Conservation (phyloP, 2,113 vertebrate species). For the Daboia siamensis region DNA sequence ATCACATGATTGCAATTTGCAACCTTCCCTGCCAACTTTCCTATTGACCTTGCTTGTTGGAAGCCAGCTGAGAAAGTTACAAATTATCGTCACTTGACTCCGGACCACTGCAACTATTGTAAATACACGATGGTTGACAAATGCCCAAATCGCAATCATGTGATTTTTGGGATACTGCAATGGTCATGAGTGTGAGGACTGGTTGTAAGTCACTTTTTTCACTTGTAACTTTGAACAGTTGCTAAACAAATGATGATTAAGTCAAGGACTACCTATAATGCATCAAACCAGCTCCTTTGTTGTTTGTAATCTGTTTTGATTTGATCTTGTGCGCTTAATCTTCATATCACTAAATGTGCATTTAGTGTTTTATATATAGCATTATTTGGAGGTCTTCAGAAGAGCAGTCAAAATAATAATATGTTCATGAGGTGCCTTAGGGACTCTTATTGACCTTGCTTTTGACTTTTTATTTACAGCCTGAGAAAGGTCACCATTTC, state of each 20-base stretch:
- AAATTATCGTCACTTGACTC: neutral
- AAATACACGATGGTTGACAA: neutral
- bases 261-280: neutral
- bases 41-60: neutral
- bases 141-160: neutral
- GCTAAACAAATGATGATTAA: neutral
- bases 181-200: neutral
- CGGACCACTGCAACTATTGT: neutral
- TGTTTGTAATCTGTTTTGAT: constrained; percentile 30
- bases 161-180: neutral
- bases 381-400: constrained; percentile 63
- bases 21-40: neutral
- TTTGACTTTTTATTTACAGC: constrained; percentile 55
- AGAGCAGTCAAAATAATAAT: constrained; percentile 67
- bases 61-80: neutral
- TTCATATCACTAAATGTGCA: constrained; percentile 56
- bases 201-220: neutral
- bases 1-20: neutral
- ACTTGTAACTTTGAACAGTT: neutral
- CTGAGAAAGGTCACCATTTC: constrained; percentile 54
- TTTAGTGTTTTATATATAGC: constrained; percentile 33
- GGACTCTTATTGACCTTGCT: constrained; percentile 72
- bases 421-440: constrained; percentile 73
- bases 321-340: constrained; percentile 43
- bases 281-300: constrained; percentile 9